phyloP scores from a whole-genome alignment of 2,113 vertebrate genomes.

The Pygoscelis antarcticus region DNA sequence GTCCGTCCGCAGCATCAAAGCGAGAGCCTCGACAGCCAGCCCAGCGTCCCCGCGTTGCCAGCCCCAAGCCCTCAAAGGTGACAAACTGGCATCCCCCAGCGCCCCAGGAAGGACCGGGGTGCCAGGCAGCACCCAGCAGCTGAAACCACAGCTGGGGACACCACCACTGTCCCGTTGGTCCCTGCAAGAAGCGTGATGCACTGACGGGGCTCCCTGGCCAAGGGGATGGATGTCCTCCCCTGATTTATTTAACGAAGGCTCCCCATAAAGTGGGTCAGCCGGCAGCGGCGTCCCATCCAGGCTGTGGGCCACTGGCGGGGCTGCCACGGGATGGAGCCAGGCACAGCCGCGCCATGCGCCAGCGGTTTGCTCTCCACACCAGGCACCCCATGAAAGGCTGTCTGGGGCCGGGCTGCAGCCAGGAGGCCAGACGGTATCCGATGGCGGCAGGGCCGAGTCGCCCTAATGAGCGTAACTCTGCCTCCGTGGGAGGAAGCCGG shows the following conservation, averaged over 20 bases:
- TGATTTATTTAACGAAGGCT: not conserved
- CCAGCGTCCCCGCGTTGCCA: not conserved
- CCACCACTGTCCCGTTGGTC: not conserved
- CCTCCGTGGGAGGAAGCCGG: not conserved
- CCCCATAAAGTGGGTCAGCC: not conserved
- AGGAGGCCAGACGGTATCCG: not conserved
- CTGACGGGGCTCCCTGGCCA: not conserved
- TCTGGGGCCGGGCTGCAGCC: not conserved
- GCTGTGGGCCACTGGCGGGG: not conserved
- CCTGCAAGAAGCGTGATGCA: fast-evolving
- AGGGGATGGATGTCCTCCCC: not conserved
- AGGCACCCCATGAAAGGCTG: not conserved
- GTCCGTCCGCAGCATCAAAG: not conserved
- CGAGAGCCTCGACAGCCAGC: not conserved
- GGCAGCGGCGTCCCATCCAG: fast-evolving
- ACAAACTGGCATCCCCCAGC: not conserved
- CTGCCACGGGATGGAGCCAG: not conserved
- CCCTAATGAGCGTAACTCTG: not conserved
- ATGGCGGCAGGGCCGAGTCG: fast-evolving
- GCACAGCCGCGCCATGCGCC: fast-evolving
- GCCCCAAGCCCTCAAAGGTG: not conserved
- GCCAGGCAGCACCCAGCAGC: not conserved
- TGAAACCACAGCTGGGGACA: not conserved
- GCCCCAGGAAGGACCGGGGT: fast-evolving
- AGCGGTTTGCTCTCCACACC: not conserved